phyloP scores from a whole-genome alignment of 2,113 vertebrate species.

The Mirounga angustirostris region DNA sequence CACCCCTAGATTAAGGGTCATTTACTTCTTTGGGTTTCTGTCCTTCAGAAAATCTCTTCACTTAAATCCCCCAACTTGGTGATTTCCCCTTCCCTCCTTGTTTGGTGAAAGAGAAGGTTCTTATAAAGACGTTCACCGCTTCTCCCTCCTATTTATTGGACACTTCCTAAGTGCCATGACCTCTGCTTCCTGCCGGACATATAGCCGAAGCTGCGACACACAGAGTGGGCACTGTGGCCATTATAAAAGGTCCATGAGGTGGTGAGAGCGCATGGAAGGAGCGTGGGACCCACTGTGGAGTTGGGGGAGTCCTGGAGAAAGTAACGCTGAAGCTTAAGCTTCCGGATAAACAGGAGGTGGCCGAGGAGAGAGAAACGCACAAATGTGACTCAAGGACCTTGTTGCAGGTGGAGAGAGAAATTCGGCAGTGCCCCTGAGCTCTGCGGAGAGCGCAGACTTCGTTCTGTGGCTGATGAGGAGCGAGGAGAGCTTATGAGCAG shows the following conservation, averaged over 20 bases:
- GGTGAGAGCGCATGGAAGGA: accelerated
- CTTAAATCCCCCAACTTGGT: not conserved
- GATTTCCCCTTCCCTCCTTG: not conserved
- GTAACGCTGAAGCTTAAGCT: not conserved
- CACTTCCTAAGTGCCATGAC: not conserved
- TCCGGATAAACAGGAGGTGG: not conserved
- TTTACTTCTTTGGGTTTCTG: constrained; percentile 17
- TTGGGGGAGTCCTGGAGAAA: not conserved
- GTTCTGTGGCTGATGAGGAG: not conserved
- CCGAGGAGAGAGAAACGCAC: not conserved
- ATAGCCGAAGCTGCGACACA: accelerated
- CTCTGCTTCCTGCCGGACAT: not conserved
- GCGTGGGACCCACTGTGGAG: not conserved
- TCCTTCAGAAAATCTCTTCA: constrained; percentile 4
- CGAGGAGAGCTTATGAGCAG: not conserved
- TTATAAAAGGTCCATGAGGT: not conserved
- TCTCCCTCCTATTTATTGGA: not conserved
- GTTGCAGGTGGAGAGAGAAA: not conserved
- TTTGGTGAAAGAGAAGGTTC: not conserved
- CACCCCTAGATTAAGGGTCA: not conserved
- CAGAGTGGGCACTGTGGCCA: accelerated
- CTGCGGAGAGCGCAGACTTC: not conserved
- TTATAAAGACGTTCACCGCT: not conserved
- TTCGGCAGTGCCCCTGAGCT: not conserved
- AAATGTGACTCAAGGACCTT: not conserved